Evolutionary conservation across 2,113 vertebrate genomes (phyloP), one percentile per base, ranked within the genome.

Genomic region (Oceanodroma tethys): DNA sequence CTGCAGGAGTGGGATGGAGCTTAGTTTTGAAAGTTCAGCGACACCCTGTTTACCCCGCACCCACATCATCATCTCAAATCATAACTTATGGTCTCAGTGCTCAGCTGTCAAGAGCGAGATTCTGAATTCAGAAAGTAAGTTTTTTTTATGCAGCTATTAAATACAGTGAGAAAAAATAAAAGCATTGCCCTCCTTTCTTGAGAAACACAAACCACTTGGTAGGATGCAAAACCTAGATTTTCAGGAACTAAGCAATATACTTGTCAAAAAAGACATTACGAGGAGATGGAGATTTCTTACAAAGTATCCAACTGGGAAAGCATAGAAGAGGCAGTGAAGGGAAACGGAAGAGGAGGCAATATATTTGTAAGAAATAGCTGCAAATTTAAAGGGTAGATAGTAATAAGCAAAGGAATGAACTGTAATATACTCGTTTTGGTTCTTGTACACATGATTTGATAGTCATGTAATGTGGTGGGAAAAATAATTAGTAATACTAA

Each of bases 1-100:
- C 43, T 63, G 73, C 63, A 79, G 58, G 78, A 93, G 89, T 94
- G 88, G 92, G 94, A 84, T 75, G 88, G 43, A 96, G 86, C 47
- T 87, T 68, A 81, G 59, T 60, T 95, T 26, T n/a, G 45, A 84
- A 79, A 68, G 76, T 67, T 95, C 83, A 79, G 45, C 71, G 86
- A 86, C 92, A 93, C 19, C 59, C 27, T 78, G 21, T 90, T 75
- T 91, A 85, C 34, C 67, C 72, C 5, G 16, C 87, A 43, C 79
- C 88, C 90, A 84, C 88, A 86, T 13, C 79, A 85, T 76, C 67
- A 94, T 92, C 59, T 93, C 73, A 90, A 70, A 92, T 68, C 67
- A 68, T 45, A 90, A 71, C 22, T 86, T 43, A 47, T 0, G 0
- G 43, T 45, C 68, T 92, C 65, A 36, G 47, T 25, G 55, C 86